Base-by-base conservation (phyloP, 2,888 invertebrate genomes). In the Matsumyia berberina region DNA sequence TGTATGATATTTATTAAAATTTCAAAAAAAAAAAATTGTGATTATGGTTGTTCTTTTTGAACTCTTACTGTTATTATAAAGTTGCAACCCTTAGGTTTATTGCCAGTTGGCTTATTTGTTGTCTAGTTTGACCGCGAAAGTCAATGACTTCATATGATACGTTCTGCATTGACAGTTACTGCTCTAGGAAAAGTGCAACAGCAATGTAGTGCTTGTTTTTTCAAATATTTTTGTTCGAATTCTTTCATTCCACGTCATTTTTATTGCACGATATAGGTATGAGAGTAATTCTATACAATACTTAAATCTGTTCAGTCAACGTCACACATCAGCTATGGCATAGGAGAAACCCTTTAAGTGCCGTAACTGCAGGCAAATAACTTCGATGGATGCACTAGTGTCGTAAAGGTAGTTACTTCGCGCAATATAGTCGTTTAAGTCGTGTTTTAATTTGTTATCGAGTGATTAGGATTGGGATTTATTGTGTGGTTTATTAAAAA, bases 131-230 rank as follows among this genome's bases (percentile, higher is more conserved):
- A 64, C 64, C 69, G 49, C 70, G 53, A 85, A 85, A 80, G 85
- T 85, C 85, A 85, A 76, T 85, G 80, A 80, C 85, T 85, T 55
- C 35, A 35, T 62, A 44, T 12, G 51, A 66, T 69, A 42, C 15
- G 12, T n/a, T 15, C 5, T 12, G 1, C 42, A 29, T 19, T 17
- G 24, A 49, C 42, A 39, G 51, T 57, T 33, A 67, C 11, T 12
- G 12, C 33, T 37, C 17, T 31, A 42, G 19, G 12, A 42, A 51
- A 12, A 31, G 15, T 37, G 42, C 37, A 64, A 17, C 37, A 42
- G 3, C 6, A 46, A 29, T 46, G 55, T 51, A 35, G 5, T 44
- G 5, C n/a, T 67, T 15, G 29, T 12, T 39, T 64, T 62, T 49
- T 49, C 12, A 8, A 53, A 53, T 85, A 76, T 85, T 80, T 85